Evolutionary conservation across 1,140 invertebrate genomes (phyloP).

Genomic region (Schlechtendalia chinensis): DNA sequence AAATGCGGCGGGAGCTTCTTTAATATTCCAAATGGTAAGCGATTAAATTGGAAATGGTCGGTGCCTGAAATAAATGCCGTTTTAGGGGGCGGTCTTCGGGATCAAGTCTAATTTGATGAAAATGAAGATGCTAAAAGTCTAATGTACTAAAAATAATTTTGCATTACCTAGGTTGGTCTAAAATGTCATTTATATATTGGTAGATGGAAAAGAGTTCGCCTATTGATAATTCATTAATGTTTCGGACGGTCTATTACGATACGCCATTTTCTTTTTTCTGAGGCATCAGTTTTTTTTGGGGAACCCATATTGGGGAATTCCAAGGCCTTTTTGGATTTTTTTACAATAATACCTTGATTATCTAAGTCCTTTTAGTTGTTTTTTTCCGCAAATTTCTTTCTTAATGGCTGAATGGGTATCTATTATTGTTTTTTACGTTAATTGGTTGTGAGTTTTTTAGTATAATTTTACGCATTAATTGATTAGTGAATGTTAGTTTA

Average conservation of each 20-base stretch:
- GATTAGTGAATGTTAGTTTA: not conserved
- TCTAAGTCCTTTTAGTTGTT: not conserved
- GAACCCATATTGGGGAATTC: not conserved
- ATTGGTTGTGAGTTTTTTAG: too few species aligned
- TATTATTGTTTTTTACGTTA: not conserved
- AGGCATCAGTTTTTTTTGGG: too few species aligned
- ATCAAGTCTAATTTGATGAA: not conserved
- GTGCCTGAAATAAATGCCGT: not conserved
- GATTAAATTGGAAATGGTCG: not conserved
- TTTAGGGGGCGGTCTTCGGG: not conserved
- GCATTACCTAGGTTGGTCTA: not conserved
- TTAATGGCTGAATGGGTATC: not conserved
- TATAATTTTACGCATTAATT: not conserved
- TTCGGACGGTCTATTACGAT: not conserved
- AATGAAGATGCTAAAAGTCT: slow-evolving; percentile 1
- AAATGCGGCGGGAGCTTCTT: not conserved
- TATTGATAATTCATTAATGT: not conserved
- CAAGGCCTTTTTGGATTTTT: not conserved
- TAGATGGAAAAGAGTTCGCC: not conserved
- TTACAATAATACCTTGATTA: not conserved
- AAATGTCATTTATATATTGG: not conserved
- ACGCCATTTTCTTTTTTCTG: slow-evolving; percentile 6
- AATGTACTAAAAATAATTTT: not conserved
- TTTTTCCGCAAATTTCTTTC: not conserved
- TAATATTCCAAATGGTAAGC: slow-evolving; percentile 3